Percentiles rank a stretch among this genome's conserved stretches.
Conservation (phyloP, 2,797 vertebrate species). For the Silurus lanzhouensis region DNA sequence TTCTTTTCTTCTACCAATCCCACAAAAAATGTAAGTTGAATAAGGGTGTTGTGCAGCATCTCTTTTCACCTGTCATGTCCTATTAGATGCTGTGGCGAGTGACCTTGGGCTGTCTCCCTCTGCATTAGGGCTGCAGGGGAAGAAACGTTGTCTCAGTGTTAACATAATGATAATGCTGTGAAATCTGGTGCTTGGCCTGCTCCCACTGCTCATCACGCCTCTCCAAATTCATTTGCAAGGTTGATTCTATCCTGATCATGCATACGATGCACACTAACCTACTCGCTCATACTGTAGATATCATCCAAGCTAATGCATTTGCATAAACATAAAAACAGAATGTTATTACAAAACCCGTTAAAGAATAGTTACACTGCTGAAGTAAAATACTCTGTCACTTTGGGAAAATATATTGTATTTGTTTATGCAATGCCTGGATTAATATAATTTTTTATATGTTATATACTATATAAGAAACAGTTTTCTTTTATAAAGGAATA, state of each 20-base stretch:
- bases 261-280: constrained; percentile 64
- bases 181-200: constrained; percentile 75
- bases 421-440: background rate
- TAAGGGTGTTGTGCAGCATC: constrained; percentile 68
- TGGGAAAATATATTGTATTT: background rate
- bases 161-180: constrained; percentile 79
- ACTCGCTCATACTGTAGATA: constrained; percentile 34
- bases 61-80: constrained; percentile 81
- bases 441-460: background rate
- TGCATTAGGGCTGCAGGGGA: constrained; percentile 53
- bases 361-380: background rate
- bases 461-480: background rate
- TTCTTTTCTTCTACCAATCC: constrained; percentile 6
- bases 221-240: constrained; percentile 81
- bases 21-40: constrained; percentile 70
- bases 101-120: constrained; percentile 77
- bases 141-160: constrained; percentile 59
- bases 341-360: background rate
- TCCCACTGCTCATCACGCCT: constrained; percentile 74
- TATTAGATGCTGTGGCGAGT: constrained; percentile 72
- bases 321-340: background rate
- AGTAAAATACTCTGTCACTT: background rate
- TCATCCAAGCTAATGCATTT: constrained; percentile 30
- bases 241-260: constrained; percentile 72
- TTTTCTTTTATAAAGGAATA: background rate